Conservation (phyloP, 2,797 vertebrate genomes). For the Hybognathus amarus region DNA sequence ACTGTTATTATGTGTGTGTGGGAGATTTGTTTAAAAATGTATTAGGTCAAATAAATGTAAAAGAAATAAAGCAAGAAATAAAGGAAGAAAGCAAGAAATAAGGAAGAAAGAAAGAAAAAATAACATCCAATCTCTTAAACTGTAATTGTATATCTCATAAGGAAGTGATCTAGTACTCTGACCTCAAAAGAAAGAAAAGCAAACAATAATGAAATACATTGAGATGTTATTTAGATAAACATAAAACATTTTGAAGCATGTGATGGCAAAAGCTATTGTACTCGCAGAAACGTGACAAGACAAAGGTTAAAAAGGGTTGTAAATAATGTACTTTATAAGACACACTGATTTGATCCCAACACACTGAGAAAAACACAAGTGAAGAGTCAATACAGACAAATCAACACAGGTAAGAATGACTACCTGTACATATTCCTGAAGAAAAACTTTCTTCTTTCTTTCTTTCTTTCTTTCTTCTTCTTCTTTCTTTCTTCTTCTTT, state of each 20-base stretch:
- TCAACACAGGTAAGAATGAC: constrained; percentile 22
- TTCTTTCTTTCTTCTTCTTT: background rate
- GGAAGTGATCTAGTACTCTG: background rate
- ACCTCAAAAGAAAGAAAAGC: background rate
- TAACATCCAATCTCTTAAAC: background rate
- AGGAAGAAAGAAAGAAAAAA: background rate
- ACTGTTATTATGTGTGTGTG: background rate
- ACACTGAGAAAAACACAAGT: constrained; percentile 2
- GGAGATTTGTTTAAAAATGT: background rate
- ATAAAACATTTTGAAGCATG: background rate
- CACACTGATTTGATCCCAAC: background rate
- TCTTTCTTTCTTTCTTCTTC: background rate
- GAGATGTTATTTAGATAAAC: background rate
- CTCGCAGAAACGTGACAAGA: background rate
- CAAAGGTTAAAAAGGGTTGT: background rate
- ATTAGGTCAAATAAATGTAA: background rate
- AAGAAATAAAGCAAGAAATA: background rate
- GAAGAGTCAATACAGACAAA: background rate
- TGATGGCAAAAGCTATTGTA: background rate
- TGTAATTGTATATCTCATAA: background rate
- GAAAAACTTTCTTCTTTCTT: background rate
- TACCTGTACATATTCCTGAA: background rate
- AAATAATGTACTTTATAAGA: background rate
- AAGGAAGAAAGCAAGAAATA: background rate
- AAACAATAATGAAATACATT: background rate